phyloP scores from a whole-genome alignment of 2,113 vertebrate genomes.

The Osmerus eperlanus region DNA sequence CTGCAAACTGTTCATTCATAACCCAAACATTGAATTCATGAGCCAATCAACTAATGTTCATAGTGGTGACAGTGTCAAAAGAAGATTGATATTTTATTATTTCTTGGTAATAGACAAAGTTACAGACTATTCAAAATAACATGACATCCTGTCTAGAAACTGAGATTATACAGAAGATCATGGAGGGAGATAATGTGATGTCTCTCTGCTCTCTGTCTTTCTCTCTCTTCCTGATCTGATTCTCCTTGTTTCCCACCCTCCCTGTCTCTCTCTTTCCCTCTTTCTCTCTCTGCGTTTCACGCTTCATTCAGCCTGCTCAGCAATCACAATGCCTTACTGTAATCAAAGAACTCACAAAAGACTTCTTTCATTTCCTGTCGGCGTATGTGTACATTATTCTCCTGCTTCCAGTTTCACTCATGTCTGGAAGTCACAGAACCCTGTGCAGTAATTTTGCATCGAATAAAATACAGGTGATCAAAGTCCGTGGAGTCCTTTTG shows the following conservation, averaged over 20 bases:
- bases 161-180: no score
- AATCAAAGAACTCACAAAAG: constrained; percentile 68
- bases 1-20: not conserved
- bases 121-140: no score
- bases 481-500: constrained; percentile 69
- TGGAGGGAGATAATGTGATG: no score
- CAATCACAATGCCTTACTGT: constrained; percentile 60
- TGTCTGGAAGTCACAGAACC: constrained; percentile 53
- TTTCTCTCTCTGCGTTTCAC: constrained; percentile 28
- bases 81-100: no score
- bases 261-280: constrained; percentile 26
- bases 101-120: no score
- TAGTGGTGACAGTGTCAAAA: no score
- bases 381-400: constrained; percentile 60
- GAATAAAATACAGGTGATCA: constrained; percentile 68
- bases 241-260: constrained; percentile 20
- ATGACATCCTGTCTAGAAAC: no score
- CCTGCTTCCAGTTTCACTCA: constrained; percentile 52
- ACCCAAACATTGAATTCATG: not conserved
- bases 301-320: constrained; percentile 57
- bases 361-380: constrained; percentile 56
- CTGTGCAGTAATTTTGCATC: constrained; percentile 54
- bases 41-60: not conserved
- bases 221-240: not conserved
- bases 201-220: not conserved